Percentiles rank a stretch among this genome's conserved stretches.
These are phyloP conservation scores for Mystacides longicornis DNA, from an alignment of 2,888 invertebrate genomes.

Conservation along the genomic window DNA sequence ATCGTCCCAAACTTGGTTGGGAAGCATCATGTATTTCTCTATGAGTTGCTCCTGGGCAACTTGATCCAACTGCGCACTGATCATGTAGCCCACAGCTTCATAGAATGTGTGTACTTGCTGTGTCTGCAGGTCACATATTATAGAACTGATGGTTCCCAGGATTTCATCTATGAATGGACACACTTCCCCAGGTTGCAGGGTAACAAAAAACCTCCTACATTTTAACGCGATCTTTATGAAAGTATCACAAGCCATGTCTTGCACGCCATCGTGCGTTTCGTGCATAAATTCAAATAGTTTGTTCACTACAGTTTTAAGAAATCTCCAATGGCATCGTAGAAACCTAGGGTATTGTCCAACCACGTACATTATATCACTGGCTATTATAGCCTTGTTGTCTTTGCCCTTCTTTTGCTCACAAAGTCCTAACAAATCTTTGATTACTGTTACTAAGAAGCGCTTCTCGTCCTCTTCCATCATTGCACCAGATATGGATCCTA, in stretches of 20 bases:
- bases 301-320: constrained; percentile 98
- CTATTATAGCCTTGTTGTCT: constrained; percentile 99
- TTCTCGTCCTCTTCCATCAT: constrained; percentile 99
- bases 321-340: constrained; percentile 98
- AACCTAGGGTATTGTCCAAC: constrained; percentile 99
- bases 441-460: constrained; percentile 96
- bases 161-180: constrained; percentile 99
- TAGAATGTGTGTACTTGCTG: constrained; percentile 99
- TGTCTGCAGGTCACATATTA: constrained; percentile 97
- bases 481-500: constrained; percentile 97
- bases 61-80: constrained; percentile 89
- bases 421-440: constrained; percentile 92
- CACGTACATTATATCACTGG: constrained; percentile 99
- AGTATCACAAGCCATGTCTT: constrained; percentile 99
- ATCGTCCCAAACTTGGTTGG: constrained; percentile 98
- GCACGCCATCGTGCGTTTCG: constrained; percentile 99
- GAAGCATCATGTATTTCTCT: constrained; percentile 94
- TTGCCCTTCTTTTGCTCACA: constrained; percentile 98
- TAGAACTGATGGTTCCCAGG: constrained; percentile 88
- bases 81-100: constrained; percentile 99
- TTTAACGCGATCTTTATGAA: constrained; percentile 99
- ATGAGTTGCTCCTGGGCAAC: constrained; percentile 89
- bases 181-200: constrained; percentile 89
- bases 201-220: constrained; percentile 96
- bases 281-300: constrained; percentile 99